A percentile compares a stretch with the other conserved stretches of the same genome.
Evolutionary conservation across 2,797 vertebrate species (phyloP).

Genomic region (Pseudochirops cupreus): DNA sequence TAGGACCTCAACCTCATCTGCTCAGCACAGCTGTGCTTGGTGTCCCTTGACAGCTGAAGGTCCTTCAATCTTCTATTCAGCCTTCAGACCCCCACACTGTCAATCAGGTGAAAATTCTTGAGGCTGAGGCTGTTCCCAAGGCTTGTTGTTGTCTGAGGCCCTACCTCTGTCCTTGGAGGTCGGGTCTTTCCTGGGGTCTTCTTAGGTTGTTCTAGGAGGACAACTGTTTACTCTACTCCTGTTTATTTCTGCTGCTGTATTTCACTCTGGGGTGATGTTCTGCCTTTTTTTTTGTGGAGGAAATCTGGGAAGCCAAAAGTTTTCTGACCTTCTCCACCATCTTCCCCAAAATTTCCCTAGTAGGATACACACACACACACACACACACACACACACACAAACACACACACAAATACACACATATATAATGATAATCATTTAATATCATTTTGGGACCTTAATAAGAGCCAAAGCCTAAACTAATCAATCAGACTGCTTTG

Average conservation of each 20-base stretch:
- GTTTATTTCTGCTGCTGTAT: not conserved
- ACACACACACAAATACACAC: no score
- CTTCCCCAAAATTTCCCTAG: not conserved
- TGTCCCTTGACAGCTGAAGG: not conserved
- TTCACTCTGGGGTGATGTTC: not conserved
- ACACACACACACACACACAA: no score
- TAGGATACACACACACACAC: not conserved
- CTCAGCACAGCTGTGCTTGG: not conserved
- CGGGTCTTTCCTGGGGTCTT: not conserved
- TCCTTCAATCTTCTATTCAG: not conserved
- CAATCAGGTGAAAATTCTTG: not conserved
- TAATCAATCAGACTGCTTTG: no score
- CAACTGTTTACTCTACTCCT: not conserved
- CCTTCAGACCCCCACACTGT: not conserved
- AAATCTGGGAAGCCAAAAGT: not conserved
- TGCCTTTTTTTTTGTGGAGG: not conserved
- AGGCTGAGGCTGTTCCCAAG: not conserved
- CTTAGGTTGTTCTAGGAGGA: not conserved
- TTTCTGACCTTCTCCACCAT: not conserved
- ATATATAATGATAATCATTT: no score
- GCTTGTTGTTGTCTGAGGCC: no score
- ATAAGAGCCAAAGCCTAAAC: no score
- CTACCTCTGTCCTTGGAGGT: not conserved
- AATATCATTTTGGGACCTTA: no score
- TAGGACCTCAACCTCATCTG: not conserved